Evolutionary conservation across 2,797 vertebrate genomes (phyloP), one percentile per base, ranked within the genome.

Genomic region (Pelobates cultripes): DNA sequence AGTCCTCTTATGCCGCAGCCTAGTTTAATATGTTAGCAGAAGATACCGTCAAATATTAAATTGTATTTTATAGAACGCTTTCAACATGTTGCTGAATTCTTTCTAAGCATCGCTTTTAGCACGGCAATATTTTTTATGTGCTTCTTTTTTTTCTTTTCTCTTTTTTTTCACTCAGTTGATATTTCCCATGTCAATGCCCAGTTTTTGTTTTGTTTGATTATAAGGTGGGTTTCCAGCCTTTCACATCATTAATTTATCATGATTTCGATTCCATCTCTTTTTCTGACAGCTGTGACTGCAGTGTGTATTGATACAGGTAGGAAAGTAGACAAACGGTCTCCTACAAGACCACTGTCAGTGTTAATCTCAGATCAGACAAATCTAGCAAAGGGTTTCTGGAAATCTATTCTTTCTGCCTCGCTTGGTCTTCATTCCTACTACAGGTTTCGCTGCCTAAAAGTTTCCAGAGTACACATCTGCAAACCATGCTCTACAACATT

Each of bases 1-100:
- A 85, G 87, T 87, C 87, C 87, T 89, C 88, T 79, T 85, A 87
- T 86, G 86, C 87, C 87, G 87, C 87, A 88, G 84, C 87, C 77
- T 79, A 66, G 72, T 89, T 88, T 85, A 88, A 90, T 87, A 86
- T 87, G 87, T 86, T 79, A 84, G 60, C 77, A 79, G 82, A 87
- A 87, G 85, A 86, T 83, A 79, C 86, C 82, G 53, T 74, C 44
- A 79, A 78, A 79, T 71, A 78, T 64, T 79, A 40, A 63, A 67
- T 78, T 83, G 77, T 64, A 77, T 78, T 83, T 73, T 75, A 73
- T 69, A 70, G 45, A 83, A 78, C 68, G 17, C 55, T 83, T 83
- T 83, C 45, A 77, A 73, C 40, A 71, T 66, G 44, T 64, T 64
- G 14, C 3, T 64, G 47, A 77, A 68, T 60, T 63, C 47, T 68